Evolutionary conservation across 1,140 invertebrate genomes (phyloP).

Genomic region (Aricia agestis): DNA sequence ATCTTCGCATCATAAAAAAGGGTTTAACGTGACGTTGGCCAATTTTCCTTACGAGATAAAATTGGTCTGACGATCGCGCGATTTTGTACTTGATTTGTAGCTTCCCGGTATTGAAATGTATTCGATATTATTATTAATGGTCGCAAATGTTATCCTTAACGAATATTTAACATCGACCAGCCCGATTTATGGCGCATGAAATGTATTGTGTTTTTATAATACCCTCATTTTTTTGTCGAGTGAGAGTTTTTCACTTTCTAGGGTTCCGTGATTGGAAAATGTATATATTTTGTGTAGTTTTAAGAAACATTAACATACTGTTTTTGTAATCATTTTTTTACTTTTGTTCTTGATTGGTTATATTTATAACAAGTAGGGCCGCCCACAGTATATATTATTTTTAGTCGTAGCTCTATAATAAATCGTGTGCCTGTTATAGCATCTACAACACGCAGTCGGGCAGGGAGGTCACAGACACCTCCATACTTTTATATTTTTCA

Average conservation of each 20-base stretch:
- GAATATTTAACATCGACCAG: conserved; percentile 47
- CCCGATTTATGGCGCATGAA: conserved; percentile 39
- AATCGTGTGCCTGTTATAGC: no score
- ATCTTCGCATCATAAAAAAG: conserved; percentile 15
- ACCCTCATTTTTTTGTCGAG: conserved; percentile 19
- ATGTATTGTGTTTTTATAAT: conserved; percentile 38
- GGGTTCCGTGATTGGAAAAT: not conserved
- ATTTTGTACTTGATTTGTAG: conserved; percentile 13
- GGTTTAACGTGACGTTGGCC: conserved; percentile 12
- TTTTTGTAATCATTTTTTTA: no score
- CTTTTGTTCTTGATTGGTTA: no score
- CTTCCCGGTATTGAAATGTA: conserved; percentile 29
- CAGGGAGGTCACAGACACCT: no score
- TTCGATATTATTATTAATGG: conserved; percentile 51
- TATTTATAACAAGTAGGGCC: no score
- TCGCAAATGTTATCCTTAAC: conserved; percentile 42
- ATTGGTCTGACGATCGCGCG: conserved; percentile 5
- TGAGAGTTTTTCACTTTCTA: not conserved
- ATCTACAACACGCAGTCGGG: no score
- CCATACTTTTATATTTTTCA: no score
- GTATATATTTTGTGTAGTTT: no score
- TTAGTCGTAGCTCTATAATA: no score
- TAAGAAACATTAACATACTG: no score
- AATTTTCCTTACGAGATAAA: conserved; percentile 15
- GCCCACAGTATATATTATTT: no score